Conservation (phyloP, 92 coral and sea anemone genomes). For the Porites rus region DNA sequence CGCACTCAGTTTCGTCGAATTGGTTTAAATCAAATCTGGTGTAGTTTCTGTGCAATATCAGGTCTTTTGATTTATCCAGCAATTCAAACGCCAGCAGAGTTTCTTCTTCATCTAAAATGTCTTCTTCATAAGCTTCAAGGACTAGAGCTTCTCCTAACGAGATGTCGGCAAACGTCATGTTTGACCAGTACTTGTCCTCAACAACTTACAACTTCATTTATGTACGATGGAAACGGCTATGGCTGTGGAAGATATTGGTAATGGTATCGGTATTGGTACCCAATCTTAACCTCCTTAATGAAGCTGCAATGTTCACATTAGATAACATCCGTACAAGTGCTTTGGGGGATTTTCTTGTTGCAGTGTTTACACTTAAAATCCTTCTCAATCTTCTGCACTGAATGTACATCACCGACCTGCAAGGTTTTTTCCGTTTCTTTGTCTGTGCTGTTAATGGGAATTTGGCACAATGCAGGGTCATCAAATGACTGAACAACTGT, state of each 20-base stretch:
- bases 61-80: too few relatives aligned
- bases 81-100: too few relatives aligned
- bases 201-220: too few relatives aligned
- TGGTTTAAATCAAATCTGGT: too few relatives aligned
- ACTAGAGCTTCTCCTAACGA: too few relatives aligned
- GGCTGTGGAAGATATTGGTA: too few relatives aligned
- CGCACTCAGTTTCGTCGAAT: too few relatives aligned
- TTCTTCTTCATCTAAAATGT: too few relatives aligned
- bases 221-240: too few relatives aligned
- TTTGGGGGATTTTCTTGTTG: slow-evolving; percentile 47
- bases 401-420: slow-evolving; percentile 36
- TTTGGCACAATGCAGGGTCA: slow-evolving; percentile 20
- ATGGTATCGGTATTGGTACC: too few relatives aligned
- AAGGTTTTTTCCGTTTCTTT: slow-evolving; percentile 24
- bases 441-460: slow-evolving; percentile 11
- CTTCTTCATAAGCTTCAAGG: too few relatives aligned
- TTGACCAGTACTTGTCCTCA: neutral
- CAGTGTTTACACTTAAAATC: slow-evolving; percentile 38
- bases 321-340: slow-evolving; percentile 48
- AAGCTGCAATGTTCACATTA: slow-evolving; percentile 45
- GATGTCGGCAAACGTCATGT: slow-evolving; percentile 31
- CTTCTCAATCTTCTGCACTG: slow-evolving; percentile 48
- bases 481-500: slow-evolving; percentile 34
- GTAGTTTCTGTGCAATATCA: too few relatives aligned
- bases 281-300: neutral